Evolutionary conservation across 2,797 vertebrate species (phyloP).

Genomic region (Oreochromis grahami): DNA sequence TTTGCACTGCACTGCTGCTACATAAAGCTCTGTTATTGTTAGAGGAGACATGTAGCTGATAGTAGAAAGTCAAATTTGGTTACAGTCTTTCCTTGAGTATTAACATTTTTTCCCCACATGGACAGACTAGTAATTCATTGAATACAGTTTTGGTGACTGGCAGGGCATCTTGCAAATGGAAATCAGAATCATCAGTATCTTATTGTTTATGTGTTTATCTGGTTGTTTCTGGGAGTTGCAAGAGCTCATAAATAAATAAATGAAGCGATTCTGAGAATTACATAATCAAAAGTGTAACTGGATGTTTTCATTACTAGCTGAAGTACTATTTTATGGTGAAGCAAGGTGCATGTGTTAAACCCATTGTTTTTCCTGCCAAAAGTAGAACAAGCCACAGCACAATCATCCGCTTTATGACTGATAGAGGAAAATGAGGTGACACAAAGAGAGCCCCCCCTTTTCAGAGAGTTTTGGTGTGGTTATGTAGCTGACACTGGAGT

Average conservation of each 20-base stretch:
- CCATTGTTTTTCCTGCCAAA: neutral
- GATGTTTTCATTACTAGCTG: neutral
- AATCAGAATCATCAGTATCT: neutral
- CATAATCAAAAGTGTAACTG: neutral
- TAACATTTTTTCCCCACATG: neutral
- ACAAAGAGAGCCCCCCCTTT: neutral
- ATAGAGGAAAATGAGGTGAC: neutral
- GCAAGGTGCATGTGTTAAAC: neutral
- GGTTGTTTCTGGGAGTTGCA: neutral
- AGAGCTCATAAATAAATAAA: neutral
- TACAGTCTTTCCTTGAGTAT: neutral
- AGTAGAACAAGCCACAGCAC: neutral
- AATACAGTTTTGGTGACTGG: neutral
- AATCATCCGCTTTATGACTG: neutral
- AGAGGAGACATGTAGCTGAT: neutral
- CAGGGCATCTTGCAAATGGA: neutral
- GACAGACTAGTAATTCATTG: neutral
- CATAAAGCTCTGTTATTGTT: neutral
- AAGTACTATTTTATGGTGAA: neutral
- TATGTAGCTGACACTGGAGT: neutral
- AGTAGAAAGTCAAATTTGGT: neutral
- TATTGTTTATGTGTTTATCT: neutral
- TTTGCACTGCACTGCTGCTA: neutral
- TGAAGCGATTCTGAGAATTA: neutral
- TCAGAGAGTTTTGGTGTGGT: neutral